phyloP scores from a whole-genome alignment of 1,140 invertebrate species.

The Bombyx mori region DNA sequence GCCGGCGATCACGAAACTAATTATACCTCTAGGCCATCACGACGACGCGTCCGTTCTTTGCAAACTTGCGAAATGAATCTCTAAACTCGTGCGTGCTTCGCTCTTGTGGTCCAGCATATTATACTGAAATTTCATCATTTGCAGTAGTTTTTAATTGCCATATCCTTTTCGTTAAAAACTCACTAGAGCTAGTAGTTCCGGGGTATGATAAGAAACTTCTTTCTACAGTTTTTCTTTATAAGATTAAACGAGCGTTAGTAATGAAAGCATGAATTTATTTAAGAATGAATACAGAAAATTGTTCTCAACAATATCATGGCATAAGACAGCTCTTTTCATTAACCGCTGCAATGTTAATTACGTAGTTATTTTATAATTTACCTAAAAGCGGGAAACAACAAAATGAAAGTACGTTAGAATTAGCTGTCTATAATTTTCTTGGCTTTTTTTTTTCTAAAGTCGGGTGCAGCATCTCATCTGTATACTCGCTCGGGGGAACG shows the following conservation, averaged over 20 bases:
- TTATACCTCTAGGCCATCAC: slow-evolving; percentile 45
- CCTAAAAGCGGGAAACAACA: neutral
- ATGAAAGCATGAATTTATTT: too few relatives aligned
- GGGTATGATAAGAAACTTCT: too few relatives aligned
- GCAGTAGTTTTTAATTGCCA: too few relatives aligned
- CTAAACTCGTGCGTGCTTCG: slow-evolving; percentile 21
- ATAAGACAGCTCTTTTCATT: neutral
- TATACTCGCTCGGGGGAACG: slow-evolving; percentile 49
- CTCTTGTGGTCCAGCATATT: neutral
- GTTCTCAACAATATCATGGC: too few relatives aligned
- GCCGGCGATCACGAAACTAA: slow-evolving; percentile 45
- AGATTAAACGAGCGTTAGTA: too few relatives aligned
- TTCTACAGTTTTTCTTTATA: too few relatives aligned
- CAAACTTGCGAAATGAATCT: slow-evolving; percentile 42
- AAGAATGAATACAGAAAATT: too few relatives aligned
- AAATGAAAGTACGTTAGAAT: neutral
- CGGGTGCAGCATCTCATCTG: slow-evolving; percentile 35
- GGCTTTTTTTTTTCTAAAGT: slow-evolving; percentile 22
- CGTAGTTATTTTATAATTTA: neutral
- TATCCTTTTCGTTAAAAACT: too few relatives aligned
- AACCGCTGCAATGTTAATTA: neutral
- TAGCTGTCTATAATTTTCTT: slow-evolving; percentile 25
- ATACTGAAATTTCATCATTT: too few relatives aligned
- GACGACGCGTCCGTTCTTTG: slow-evolving; percentile 33
- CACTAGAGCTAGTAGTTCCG: too few relatives aligned